Conservation (phyloP, 2,888 invertebrate genomes). For the Erynnis tages region DNA sequence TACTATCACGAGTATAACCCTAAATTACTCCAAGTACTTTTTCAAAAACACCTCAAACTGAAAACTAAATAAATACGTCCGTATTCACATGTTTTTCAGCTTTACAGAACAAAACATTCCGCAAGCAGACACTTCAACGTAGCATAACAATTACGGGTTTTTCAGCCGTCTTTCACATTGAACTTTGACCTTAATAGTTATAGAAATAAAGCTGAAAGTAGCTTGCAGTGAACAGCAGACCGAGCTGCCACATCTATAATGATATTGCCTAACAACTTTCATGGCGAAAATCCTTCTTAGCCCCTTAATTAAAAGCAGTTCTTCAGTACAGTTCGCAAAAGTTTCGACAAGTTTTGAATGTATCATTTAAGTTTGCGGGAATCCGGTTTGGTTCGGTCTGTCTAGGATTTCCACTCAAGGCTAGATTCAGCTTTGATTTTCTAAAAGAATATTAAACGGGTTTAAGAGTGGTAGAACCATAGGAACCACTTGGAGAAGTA, state of each 20-base stretch:
- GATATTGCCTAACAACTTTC: constrained; percentile 6
- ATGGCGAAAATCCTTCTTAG: constrained; percentile 10
- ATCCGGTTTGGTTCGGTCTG: too few species aligned
- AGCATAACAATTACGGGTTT: background rate
- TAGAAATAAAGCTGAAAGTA: background rate
- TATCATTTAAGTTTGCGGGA: too few species aligned
- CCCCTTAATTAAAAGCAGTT: constrained; percentile 8
- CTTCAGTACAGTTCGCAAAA: background rate
- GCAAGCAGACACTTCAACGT: background rate
- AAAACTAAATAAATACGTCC: too few species aligned
- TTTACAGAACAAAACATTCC: constrained; percentile 1
- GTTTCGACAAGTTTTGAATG: too few species aligned
- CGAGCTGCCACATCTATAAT: constrained; percentile 2
- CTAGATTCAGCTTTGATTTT: too few species aligned
- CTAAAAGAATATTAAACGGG: too few species aligned
- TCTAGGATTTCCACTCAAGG: too few species aligned
- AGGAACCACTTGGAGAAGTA: too few species aligned
- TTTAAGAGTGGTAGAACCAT: too few species aligned
- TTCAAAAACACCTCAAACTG: too few species aligned
- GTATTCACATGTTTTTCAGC: background rate
- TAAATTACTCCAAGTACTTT: too few species aligned
- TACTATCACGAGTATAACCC: too few species aligned
- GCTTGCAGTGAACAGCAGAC: background rate
- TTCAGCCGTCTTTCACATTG: background rate
- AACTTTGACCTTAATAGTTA: background rate